Conservation (phyloP, 2,797 vertebrate species). For the Coregonus sp. region DNA sequence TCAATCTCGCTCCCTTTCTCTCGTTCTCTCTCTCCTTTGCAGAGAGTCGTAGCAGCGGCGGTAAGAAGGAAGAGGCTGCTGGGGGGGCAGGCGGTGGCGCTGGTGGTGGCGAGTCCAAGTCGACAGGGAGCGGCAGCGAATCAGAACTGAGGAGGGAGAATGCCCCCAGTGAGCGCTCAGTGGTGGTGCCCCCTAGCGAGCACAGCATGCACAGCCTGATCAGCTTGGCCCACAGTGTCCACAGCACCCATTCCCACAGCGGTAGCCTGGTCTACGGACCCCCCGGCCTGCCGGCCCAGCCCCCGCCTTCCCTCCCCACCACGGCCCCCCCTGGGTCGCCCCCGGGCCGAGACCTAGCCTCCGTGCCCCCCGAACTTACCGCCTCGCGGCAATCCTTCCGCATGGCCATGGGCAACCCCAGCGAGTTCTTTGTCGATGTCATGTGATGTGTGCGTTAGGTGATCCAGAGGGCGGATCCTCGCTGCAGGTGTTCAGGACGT, state of each 20-base stretch:
- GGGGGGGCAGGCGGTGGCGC: constrained; percentile 58
- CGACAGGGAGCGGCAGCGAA: constrained; percentile 82
- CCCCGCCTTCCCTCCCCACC: constrained; percentile 66
- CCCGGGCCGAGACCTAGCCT: constrained; percentile 78
- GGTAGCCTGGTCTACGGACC: constrained; percentile 75
- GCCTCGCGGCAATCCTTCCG: constrained; percentile 92
- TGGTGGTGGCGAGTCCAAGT: constrained; percentile 69
- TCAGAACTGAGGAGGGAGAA: constrained; percentile 83
- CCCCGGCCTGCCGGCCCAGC: constrained; percentile 60
- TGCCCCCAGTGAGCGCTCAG: constrained; percentile 71
- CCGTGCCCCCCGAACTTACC: constrained; percentile 87
- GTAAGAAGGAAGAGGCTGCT: constrained; percentile 73
- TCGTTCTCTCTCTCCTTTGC: constrained; percentile 17
- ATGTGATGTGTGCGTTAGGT: constrained; percentile 80
- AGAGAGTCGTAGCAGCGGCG: constrained; percentile 89
- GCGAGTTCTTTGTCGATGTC: constrained; percentile 97
- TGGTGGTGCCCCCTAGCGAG: constrained; percentile 71
- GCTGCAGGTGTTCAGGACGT: constrained; percentile 6
- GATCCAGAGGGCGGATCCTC: constrained; percentile 14
- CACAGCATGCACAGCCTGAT: constrained; percentile 76
- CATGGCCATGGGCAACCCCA: constrained; percentile 95
- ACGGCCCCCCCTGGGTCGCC: constrained; percentile 78
- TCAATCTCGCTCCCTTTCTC: too few species aligned
- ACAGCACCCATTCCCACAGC: constrained; percentile 52
- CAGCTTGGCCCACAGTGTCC: constrained; percentile 78